Base-by-base conservation (phyloP, 2,113 vertebrate species). In the Upupa epops region DNA sequence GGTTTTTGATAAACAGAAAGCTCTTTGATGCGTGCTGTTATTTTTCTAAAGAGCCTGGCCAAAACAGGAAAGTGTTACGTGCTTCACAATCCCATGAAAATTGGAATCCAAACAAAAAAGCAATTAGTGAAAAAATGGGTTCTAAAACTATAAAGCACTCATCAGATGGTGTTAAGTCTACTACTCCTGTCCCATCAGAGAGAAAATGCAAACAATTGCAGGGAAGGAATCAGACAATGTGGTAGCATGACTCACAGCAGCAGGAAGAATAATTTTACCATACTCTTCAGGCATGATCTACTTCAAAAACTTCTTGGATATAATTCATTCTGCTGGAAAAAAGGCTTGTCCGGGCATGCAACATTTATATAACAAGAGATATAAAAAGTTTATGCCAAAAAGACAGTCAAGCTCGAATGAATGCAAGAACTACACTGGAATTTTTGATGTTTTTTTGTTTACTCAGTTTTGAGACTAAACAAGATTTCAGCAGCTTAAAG, bases 81-180 rank as follows among this genome's bases (percentile, higher is more conserved):
- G 49, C 13, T 72, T 74, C 29, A 31, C 9, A 6, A 13, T 60
- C n/a, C 55, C 25, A 22, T 5, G 25, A 58, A 88, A 37, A 34
- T 5, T 55, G 34, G n/a, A 78, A 76, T 66, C 13, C 21, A 71
- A 78, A 68, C 20, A 76, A 52, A 74, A 75, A 88, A 60, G 20
- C 64, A 86, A 80, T 37, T 2, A 22, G 9, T 1, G 4, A 4
- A 1, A 2, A 54, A 63, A 83, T 5, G 2, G 12, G 8, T 4
- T 37, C 14, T 69, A 36, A 76, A 87, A 70, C 3, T 1, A 3
- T 4, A 20, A 77, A 80, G 15, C 0, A 1, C n/a, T 56, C 37
- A 63, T 58, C 4, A 52, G 70, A 61, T 9, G 34, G 7, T 4
- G 3, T 17, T 73, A 55, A 48, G n/a, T n/a, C n/a, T n/a, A 45